Evolutionary conservation across 2,113 vertebrate genomes (phyloP), one percentile per base, ranked within the genome.

Genomic region (Bungarus multicinctus): DNA sequence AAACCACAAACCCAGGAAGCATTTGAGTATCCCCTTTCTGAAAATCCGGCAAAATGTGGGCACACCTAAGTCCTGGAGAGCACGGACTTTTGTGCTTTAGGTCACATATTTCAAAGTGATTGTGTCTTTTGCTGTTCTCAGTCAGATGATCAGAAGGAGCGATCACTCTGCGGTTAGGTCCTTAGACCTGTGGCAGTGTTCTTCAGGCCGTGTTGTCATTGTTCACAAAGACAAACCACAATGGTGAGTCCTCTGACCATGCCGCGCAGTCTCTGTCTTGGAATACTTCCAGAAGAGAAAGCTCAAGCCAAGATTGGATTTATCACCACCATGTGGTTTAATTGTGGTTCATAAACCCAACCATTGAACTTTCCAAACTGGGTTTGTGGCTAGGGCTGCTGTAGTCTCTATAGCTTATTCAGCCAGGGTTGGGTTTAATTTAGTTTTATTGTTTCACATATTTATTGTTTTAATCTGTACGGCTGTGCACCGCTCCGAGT

Each of bases 1-100:
- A 54, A 88, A 64, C 34, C 43, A 25, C 54, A 34, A 91, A 91
- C 60, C 30, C 91, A 92, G 85, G 91, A 92, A 92, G 12, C 64
- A 53, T 88, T 88, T 88, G 34, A 74, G 39, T 74, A 54, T 50
- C 23, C 58, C 88, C 47, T 69, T 50, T 88, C 87, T 50, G 58
- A 39, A 23, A 52, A 7, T 74, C 60, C n/a, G 69, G 23, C 55
- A 87, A 91, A 14, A 60, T 20, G 1, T 50, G 30, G 55, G 91
- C 47, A 60, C 60, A 45, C 58, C 58, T 50, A 54, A 11, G 23
- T 88, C 58, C 50, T 39, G 2, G 39, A 30, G 54, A 89, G 34
- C 9, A 54, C 1, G 30, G 58, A 45, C 7, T 14, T 47, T 58
- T 18, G 20, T 0, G 3, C 20, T 39, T 53, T 18, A 23, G 27